Evolutionary conservation across 1,140 invertebrate genomes (phyloP).

Genomic region (Sipha flava): DNA sequence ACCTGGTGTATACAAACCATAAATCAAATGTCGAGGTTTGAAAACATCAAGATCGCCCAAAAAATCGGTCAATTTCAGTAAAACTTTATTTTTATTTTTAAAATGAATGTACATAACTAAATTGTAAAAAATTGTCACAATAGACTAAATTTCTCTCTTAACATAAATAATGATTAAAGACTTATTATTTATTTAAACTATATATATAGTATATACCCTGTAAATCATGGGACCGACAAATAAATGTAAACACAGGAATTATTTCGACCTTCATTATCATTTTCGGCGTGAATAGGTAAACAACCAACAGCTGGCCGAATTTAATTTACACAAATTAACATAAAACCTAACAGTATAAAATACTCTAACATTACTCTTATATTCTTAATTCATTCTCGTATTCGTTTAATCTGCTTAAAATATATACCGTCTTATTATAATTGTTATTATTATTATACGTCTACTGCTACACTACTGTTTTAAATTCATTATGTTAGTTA

Average conservation of each 20-base stretch:
- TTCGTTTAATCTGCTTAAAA: constrained; percentile 4
- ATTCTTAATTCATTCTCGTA: background rate
- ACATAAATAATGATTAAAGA: too few relatives aligned
- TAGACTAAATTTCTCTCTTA: too few relatives aligned
- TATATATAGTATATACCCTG: too few relatives aligned
- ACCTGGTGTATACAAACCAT: background rate
- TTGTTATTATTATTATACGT: background rate
- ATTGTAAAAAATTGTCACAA: too few relatives aligned
- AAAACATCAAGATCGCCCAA: background rate
- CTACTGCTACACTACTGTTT: too few relatives aligned
- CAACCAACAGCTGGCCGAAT: background rate
- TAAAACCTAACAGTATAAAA: background rate
- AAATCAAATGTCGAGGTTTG: background rate
- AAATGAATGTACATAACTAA: background rate
- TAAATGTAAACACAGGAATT: background rate
- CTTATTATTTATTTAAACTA: too few relatives aligned
- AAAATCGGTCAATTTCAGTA: background rate
- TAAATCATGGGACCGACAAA: background rate
- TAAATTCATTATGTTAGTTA: background rate
- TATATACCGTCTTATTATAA: too few relatives aligned
- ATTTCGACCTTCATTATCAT: background rate
- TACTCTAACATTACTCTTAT: background rate
- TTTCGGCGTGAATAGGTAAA: background rate
- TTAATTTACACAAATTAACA: constrained; percentile 2
- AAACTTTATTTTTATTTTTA: background rate